Evolutionary conservation across 2,113 vertebrate genomes (phyloP), one percentile per base, ranked within the genome.

Genomic region (Potamarius usumacintae): DNA sequence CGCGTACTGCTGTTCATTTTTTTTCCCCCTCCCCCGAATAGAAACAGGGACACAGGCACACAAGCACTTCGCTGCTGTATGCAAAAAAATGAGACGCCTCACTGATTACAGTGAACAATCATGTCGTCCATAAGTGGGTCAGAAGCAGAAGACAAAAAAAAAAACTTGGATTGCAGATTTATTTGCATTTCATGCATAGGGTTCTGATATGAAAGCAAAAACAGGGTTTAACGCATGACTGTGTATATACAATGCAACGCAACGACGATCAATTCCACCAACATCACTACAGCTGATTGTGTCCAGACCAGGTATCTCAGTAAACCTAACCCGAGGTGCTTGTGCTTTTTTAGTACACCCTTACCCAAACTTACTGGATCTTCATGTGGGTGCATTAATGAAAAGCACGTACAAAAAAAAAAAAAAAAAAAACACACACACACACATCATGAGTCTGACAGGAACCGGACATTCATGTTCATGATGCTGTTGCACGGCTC

Each of bases 61-160:
- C 12, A 71, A 3, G 72, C 42, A 74, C 88, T 84, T 81, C 65
- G 65, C 55, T 87, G 55, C 69, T 77, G 55, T 34, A 83, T 67
- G 78, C 62, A 90, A 82, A 88, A 67, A 52, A 30, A 87, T 82
- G 53, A 82, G 30, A 83, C 81, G 63, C 67, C 62, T 82, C 34
- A 80, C 88, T 87, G 88, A 85, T 81, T 88, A 57, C 82, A 85
- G 25, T 25, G 69, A 90, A 88, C 22, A 78, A 82, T 85, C 57
- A 78, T 63, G 76, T 58, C 15, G 30, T 55, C 69, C 48, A 57
- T 18, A 91, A 91, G 86, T 88, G 85, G 90, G 90, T 82, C 82
- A 87, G 80, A 27, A 30, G 48, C 76, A 42, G 30, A 79, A 65
- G 18, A 30, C 1, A 22, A 1, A 71, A 14, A n/a, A 85, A 63